Conservation (phyloP, 2,797 vertebrate genomes). For the Anisognathus igniventris region DNA sequence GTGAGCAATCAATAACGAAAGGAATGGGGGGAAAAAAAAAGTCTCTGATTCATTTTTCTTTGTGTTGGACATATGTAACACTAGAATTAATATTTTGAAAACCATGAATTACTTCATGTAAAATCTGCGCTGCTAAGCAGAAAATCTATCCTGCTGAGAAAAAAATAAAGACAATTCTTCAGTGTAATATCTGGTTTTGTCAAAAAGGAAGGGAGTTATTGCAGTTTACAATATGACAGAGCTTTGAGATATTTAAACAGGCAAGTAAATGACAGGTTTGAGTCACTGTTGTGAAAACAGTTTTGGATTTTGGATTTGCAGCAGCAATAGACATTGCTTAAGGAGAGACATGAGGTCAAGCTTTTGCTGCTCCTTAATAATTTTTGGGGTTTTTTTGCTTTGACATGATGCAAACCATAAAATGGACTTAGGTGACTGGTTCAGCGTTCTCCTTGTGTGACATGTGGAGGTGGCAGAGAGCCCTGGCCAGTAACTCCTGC, state of each 20-base stretch:
- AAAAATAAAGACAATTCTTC: neutral
- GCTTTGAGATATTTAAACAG: constrained; percentile 5
- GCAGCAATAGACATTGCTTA: neutral
- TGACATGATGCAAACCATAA: neutral
- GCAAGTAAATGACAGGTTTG: neutral
- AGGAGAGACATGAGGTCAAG: neutral
- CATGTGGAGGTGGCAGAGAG: neutral
- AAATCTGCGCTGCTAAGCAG: constrained; percentile 4
- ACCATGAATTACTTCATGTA: neutral
- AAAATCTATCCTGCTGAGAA: constrained; percentile 1
- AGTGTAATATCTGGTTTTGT: neutral
- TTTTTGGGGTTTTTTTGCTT: neutral
- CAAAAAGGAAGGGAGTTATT: neutral
- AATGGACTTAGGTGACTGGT: neutral
- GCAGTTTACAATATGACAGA: neutral
- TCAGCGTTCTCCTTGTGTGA: neutral
- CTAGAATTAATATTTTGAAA: constrained; percentile 43
- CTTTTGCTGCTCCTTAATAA: neutral
- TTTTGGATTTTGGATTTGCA: neutral
- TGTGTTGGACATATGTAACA: neutral
- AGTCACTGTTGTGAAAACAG: neutral
- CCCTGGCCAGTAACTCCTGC: neutral
- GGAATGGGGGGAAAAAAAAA: neutral
- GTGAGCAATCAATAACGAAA: neutral
- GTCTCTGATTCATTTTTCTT: neutral